Conservation (phyloP, 1,140 invertebrate species). For the Lysiphlebus fabarum region DNA sequence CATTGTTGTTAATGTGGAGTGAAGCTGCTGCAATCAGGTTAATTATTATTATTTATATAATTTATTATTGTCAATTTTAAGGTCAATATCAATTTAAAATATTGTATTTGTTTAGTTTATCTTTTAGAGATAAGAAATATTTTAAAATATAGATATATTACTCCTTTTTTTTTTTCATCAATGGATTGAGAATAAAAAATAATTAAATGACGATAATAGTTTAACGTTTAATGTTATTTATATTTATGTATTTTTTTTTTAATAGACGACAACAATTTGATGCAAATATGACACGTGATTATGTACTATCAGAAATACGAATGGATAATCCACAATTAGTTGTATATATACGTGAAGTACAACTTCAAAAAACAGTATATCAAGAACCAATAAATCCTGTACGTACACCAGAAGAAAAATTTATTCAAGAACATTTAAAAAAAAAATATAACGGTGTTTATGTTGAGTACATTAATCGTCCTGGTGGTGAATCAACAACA, state of each 20-base stretch:
- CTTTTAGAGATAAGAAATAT: too few relatives aligned
- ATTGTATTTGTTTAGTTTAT: not conserved
- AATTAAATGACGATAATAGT: too few relatives aligned
- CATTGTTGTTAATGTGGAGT: constrained; percentile 50
- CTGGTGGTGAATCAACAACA: constrained; percentile 60
- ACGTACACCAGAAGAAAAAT: constrained; percentile 53
- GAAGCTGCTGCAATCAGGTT: constrained; percentile 44
- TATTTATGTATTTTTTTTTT: constrained; percentile 2
- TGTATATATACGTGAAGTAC: constrained; percentile 67
- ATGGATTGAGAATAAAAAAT: too few relatives aligned
- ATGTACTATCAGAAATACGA: constrained; percentile 66
- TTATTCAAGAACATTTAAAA: constrained; percentile 47
- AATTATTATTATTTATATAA: too few relatives aligned
- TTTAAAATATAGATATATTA: too few relatives aligned
- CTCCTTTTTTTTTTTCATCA: too few relatives aligned
- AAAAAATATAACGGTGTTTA: constrained; percentile 55
- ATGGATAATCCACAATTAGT: constrained; percentile 72
- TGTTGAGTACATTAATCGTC: constrained; percentile 57
- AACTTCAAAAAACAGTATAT: constrained; percentile 54
- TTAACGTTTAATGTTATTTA: too few relatives aligned
- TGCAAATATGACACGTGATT: constrained; percentile 70
- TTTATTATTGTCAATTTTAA: too few relatives aligned
- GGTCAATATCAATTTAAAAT: too few relatives aligned
- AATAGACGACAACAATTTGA: constrained; percentile 51
- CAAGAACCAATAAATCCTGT: constrained; percentile 46